Percentiles rank a stretch among this genome's conserved stretches.
phyloP scores from a whole-genome alignment of 2,797 vertebrate species.

The Sandelia bainsii region DNA sequence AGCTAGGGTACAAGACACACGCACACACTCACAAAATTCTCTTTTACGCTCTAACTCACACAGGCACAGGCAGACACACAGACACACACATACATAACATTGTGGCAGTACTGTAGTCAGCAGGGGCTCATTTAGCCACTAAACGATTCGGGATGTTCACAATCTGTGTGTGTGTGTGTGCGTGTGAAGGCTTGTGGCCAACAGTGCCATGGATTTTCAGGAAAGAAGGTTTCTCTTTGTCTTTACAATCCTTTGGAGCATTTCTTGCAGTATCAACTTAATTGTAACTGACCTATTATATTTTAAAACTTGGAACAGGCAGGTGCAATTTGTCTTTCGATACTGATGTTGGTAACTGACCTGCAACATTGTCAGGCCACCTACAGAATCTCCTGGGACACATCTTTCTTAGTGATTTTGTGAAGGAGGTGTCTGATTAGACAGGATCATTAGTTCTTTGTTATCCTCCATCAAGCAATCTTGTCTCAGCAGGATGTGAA shows the following conservation, averaged over 20 bases:
- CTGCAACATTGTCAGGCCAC: background rate
- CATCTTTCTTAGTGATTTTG: background rate
- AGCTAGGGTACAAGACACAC: conserved; percentile 13
- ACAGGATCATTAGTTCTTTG: conserved; percentile 10
- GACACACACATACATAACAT: conserved; percentile 5
- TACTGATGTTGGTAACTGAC: background rate
- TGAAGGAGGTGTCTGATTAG: background rate
- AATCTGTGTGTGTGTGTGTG: conserved; percentile 23
- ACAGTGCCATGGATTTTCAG: conserved; percentile 41
- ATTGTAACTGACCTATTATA: background rate
- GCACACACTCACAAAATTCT: conserved; percentile 18
- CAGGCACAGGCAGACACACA: conserved; percentile 8
- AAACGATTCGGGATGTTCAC: conserved; percentile 62
- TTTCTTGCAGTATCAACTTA: background rate
- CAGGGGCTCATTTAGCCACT: conserved; percentile 68
- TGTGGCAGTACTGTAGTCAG: conserved; percentile 59
- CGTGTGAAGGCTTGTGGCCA: conserved; percentile 26
- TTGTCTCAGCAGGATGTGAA: background rate
- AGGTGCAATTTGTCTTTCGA: background rate
- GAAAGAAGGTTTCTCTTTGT: conserved; percentile 35
- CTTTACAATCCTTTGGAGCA: conserved; percentile 1
- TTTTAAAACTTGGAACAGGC: background rate
- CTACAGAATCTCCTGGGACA: background rate
- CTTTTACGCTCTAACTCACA: conserved; percentile 23
- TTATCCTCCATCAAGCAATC: background rate